A percentile compares a stretch with the other conserved stretches of the same genome.
These are phyloP conservation scores for Barbus barbus DNA, from an alignment of 2,113 vertebrate genomes.

Conservation along the genomic window DNA sequence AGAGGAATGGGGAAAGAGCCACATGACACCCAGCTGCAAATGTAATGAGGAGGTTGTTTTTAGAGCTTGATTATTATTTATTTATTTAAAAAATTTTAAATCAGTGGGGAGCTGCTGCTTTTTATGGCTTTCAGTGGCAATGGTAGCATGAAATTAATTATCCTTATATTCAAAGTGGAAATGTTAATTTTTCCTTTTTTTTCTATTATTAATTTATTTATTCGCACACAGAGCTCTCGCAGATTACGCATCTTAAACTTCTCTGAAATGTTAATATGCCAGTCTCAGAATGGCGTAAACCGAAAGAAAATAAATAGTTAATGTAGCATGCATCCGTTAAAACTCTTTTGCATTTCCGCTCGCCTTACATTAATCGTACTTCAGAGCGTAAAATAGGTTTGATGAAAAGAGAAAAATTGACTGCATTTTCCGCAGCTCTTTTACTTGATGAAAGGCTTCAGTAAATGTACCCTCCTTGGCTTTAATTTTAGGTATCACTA, in stretches of 20 bases:
- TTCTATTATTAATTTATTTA: slow-evolving; percentile 57
- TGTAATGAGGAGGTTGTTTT: slow-evolving; percentile 62
- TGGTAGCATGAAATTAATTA: slow-evolving; percentile 60
- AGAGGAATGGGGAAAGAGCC: slow-evolving; percentile 60
- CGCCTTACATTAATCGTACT: slow-evolving; percentile 17
- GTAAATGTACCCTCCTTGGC: slow-evolving; percentile 52
- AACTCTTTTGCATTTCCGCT: not conserved
- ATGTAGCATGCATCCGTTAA: slow-evolving; percentile 24
- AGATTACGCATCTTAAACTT: slow-evolving; percentile 47
- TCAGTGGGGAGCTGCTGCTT: slow-evolving; percentile 56
- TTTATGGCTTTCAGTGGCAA: slow-evolving; percentile 55
- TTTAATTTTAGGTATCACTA: slow-evolving; percentile 74
- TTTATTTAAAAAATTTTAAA: slow-evolving; percentile 55
- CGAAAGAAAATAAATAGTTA: slow-evolving; percentile 37
- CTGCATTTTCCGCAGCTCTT: slow-evolving; percentile 30
- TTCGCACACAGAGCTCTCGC: slow-evolving; percentile 48
- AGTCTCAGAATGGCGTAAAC: slow-evolving; percentile 8
- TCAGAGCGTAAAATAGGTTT: slow-evolving; percentile 23
- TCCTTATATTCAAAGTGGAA: slow-evolving; percentile 54
- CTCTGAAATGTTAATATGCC: slow-evolving; percentile 50
- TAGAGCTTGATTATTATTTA: slow-evolving; percentile 57
- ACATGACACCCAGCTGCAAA: slow-evolving; percentile 66
- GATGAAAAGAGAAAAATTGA: slow-evolving; percentile 40
- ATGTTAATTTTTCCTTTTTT: slow-evolving; percentile 41
- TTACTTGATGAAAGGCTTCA: slow-evolving; percentile 50